Base-by-base conservation (phyloP, 1,140 invertebrate species). In the Drosophila sp. region DNA sequence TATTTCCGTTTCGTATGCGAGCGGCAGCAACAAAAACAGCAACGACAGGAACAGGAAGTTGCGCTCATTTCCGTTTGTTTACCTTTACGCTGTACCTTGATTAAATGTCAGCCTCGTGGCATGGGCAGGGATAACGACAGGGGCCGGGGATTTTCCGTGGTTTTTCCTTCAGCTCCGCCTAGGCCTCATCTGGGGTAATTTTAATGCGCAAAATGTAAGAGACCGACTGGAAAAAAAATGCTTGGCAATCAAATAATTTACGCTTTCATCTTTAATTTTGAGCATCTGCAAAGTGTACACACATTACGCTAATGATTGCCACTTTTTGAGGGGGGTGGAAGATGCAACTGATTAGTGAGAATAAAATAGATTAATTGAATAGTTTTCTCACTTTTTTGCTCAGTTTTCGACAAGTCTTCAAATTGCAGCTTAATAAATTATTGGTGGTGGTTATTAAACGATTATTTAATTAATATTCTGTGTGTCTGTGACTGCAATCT, bases 11-110 rank as follows among this genome's bases (percentile, higher is more conserved):
- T 74, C 72, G 72, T 80, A 89, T 89, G 83, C 82, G 82, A 65
- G 66, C 51, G 72, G 59, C 73, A 76, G 13, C 46, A 62, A 63
- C 76, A 69, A 59, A 65, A 71, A 56, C 58, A 34, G 25, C 29
- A 59, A 38, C 71, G 73, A 87, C 82, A 76, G 63, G 83, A 73
- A 89, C 78, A 78, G 82, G 82, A 87, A 87, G 83, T 87, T 83
- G 87, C 83, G 83, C 83, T 87, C 83, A 87, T 87, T 87, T 87
- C 83, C 83, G 83, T 89, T 87, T 87, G 83, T 87, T 87, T 87
- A 89, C 83, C 83, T 82, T 82, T 82, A 75, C 79, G 79, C 79
- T 87, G 76, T 72, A 70, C 83, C 76, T 87, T 87, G 83, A 87
- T 87, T 87, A 87, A 87, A 89, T 89, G 82, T 86, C 82, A 86